phyloP scores from a whole-genome alignment of 2,888 invertebrate species.

The Pollenia amentaria region DNA sequence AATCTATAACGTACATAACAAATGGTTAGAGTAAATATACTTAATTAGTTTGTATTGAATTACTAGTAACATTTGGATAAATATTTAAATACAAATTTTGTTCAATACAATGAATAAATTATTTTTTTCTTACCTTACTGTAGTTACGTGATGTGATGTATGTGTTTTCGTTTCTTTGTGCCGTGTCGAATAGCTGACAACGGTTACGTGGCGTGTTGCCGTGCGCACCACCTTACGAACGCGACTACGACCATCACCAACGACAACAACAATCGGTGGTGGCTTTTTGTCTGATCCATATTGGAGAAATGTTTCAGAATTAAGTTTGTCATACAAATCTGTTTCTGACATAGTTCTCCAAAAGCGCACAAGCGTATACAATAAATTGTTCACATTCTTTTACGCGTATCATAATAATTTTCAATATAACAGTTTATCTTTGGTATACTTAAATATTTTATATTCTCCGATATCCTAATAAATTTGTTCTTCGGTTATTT shows the following conservation, averaged over 20 bases:
- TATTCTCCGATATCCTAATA: constrained; percentile 28
- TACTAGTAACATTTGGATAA: no score
- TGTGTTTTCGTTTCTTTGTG: constrained; percentile 84
- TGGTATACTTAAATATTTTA: constrained; percentile 37
- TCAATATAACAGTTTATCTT: constrained; percentile 45
- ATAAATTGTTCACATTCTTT: constrained; percentile 17
- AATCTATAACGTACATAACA: no score
- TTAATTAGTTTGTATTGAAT: no score
- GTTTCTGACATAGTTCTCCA: constrained; percentile 80
- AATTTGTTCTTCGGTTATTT: background rate
- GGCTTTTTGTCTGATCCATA: constrained; percentile 83
- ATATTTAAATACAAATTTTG: no score
- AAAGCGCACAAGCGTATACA: constrained; percentile 13
- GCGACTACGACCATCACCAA: constrained; percentile 84
- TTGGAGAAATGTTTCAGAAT: constrained; percentile 82
- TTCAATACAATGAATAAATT: no score
- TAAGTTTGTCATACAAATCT: constrained; percentile 77
- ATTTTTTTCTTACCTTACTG: constrained; percentile 83
- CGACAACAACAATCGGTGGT: constrained; percentile 84
- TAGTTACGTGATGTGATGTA: constrained; percentile 85
- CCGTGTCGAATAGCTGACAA: constrained; percentile 84
- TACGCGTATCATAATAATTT: constrained; percentile 40
- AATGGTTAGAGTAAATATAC: no score
- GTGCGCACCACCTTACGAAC: constrained; percentile 84
- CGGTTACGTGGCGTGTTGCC: constrained; percentile 84